phyloP scores from a whole-genome alignment of 2,888 invertebrate genomes.

The Laothoe populi region DNA sequence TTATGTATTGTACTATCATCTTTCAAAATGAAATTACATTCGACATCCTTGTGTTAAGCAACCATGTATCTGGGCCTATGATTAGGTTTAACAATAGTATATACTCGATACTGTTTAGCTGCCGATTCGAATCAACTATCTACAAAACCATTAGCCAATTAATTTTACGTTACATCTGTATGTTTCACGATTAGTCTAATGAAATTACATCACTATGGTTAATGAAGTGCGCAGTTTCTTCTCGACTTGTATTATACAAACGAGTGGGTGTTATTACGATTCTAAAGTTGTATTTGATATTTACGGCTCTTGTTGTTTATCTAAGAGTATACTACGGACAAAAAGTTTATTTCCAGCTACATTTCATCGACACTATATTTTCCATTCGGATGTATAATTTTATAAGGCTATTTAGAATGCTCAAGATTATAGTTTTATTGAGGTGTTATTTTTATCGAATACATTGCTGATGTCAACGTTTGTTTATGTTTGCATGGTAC shows the following conservation, averaged over 20 bases:
- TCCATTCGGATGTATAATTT: not conserved
- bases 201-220: slow-evolving; percentile 31
- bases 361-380: slow-evolving; percentile 9
- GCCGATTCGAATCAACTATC: not conserved
- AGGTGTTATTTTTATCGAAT: not conserved
- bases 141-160: not conserved
- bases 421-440: not conserved
- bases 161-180: not conserved
- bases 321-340: slow-evolving; percentile 3
- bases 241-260: slow-evolving; percentile 24
- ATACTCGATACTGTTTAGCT: not conserved
- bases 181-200: slow-evolving; percentile 3
- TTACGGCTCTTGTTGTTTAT: slow-evolving; percentile 11
- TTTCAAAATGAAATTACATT: no score
- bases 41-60: no score
- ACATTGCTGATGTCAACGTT: not conserved
- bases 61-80: no score
- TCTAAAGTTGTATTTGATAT: slow-evolving; percentile 21
- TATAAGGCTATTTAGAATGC: not conserved
- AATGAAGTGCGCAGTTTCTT: slow-evolving; percentile 30
- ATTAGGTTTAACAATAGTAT: no score
- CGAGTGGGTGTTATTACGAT: slow-evolving; percentile 15
- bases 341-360: not conserved
- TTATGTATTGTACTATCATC: no score
- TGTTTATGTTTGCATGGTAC: no score